phyloP scores from a whole-genome alignment of 2,888 invertebrate species.

The Deilephila elpenor region DNA sequence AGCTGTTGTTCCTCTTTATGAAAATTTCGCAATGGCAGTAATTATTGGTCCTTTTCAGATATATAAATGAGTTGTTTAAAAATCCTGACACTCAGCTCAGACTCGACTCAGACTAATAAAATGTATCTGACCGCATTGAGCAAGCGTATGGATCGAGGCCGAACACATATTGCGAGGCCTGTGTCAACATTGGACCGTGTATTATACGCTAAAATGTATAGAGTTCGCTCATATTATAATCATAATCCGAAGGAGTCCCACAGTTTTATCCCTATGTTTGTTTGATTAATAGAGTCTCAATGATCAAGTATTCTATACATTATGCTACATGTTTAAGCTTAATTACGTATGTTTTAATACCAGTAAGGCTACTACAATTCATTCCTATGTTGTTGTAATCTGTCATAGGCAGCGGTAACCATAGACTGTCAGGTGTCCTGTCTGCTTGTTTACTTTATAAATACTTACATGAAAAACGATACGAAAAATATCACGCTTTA shows the following conservation, averaged over 20 bases:
- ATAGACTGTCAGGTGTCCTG: no score
- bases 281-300: background rate
- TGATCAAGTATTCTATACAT: background rate
- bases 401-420: no score
- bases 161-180: background rate
- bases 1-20: no score
- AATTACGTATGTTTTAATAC: no score
- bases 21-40: no score
- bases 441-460: no score
- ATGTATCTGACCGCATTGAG: background rate
- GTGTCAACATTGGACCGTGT: conserved; percentile 6
- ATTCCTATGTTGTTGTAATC: no score
- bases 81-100: background rate
- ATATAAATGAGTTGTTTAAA: background rate
- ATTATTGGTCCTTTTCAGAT: no score
- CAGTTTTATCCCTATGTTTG: background rate
- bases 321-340: no score
- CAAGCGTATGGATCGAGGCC: background rate
- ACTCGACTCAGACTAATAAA: background rate
- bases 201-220: background rate
- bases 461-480: no score
- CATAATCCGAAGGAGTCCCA: no score
- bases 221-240: background rate
- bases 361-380: no score
- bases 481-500: background rate